phyloP scores from a whole-genome alignment of 2,797 vertebrate species.

The Morelia viridis region DNA sequence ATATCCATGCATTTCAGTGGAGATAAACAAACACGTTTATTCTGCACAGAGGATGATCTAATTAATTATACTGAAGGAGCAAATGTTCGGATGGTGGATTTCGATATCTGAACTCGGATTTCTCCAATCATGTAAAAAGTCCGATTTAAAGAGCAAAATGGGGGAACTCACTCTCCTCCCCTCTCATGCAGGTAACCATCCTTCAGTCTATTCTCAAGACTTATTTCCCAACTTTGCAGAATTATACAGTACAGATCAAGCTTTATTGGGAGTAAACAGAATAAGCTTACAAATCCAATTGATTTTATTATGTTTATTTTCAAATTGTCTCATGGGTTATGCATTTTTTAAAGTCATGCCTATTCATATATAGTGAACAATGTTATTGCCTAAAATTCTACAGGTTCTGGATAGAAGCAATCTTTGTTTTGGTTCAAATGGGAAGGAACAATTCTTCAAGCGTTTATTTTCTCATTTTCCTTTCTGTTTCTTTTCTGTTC shows the following conservation, averaged over 20 bases:
- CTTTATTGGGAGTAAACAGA: background rate
- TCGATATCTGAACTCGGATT: background rate
- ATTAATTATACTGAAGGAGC: background rate
- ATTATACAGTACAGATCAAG: background rate
- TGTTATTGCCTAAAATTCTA: background rate
- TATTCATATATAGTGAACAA: background rate
- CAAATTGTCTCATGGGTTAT: background rate
- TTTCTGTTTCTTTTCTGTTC: background rate
- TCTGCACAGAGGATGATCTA: background rate
- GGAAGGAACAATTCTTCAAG: background rate
- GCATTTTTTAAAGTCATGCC: background rate
- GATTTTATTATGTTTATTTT: background rate
- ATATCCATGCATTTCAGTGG: background rate
- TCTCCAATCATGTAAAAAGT: background rate
- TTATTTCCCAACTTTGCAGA: background rate
- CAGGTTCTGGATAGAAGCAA: background rate
- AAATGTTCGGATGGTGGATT: background rate
- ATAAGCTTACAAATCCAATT: background rate
- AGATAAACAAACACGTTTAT: background rate
- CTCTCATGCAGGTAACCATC: background rate
- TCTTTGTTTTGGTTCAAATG: background rate
- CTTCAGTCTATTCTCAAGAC: background rate
- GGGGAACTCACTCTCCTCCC: background rate
- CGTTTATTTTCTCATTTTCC: background rate
- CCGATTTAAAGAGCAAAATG: background rate